Evolutionary conservation across 2,113 vertebrate species (phyloP), one percentile per base, ranked within the genome.

Genomic region (Thinocorus orbignyianus): DNA sequence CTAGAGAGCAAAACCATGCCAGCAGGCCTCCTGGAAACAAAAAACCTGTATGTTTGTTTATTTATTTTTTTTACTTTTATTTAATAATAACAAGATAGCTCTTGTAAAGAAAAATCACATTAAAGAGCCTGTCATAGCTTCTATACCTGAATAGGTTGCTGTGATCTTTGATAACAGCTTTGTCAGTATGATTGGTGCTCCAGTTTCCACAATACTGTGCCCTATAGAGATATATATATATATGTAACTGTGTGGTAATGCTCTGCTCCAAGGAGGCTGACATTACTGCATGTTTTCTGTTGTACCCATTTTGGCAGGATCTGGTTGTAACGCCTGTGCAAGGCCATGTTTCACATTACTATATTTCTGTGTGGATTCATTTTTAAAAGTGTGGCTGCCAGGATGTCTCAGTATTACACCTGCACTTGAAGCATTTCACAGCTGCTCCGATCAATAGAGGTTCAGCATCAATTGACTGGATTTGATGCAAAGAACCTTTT

Each of bases 201-300:
- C 31, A 33, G 22, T 44, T 58, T 12, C 37, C 0, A 1, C 13
- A 31, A 2, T 49, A 25, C 39, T 33, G 20, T 49, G 33, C 52
- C 8, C 6, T 54, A 6, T 0, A 41, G 22, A 10, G 14, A 11
- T 6, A 9, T 39, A 9, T 15, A 2, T 17, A 11, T 6, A 8
- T 39, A 9, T 15, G 2, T 22, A 48, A 7, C 5, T 11, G 10
- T 54, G 24, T 11, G 14, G 6, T 6, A 0, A 2, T 8, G 15
- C 8, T 79, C 4, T 83, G 46, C 64, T 70, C 26, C 7, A 2
- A 30, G 2, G 10, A 79, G 25, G 31, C 0, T 37, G 44, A 7
- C 26, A 1, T 8, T 73, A 13, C 44, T 41, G 11, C 0, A 1
- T n/a, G 20, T 26, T 39, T 17, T 70, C 57, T 72, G 46, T 24